Conservation (phyloP, 2,888 invertebrate species). For the Macrophya annulata region DNA sequence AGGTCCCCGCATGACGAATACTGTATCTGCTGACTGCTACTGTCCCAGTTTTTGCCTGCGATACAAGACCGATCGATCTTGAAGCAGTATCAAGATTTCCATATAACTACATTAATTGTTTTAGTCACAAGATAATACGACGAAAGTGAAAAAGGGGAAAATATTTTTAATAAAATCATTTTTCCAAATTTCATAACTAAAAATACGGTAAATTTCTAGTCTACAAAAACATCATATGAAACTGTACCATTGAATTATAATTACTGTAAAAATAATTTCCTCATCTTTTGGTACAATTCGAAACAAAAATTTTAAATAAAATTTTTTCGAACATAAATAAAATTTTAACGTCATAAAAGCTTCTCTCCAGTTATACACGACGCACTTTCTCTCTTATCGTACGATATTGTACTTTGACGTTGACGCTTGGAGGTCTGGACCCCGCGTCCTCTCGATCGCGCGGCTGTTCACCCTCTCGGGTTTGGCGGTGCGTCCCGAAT, state of each 20-base stretch:
- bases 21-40: background rate
- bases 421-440: slow-evolving; percentile 19
- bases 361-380: background rate
- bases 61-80: background rate
- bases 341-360: background rate
- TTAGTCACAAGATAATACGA: background rate
- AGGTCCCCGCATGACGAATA: slow-evolving; percentile 5
- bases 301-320: background rate
- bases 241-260: background rate
- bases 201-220: background rate
- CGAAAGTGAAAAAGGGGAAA: background rate
- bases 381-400: background rate
- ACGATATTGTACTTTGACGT: background rate
- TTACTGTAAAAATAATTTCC: background rate
- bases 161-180: background rate
- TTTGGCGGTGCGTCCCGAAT: slow-evolving; percentile 24
- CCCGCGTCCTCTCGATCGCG: slow-evolving; percentile 31
- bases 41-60: background rate
- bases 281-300: background rate
- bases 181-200: background rate
- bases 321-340: slow-evolving; percentile 5
- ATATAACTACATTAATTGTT: background rate
- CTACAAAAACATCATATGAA: background rate
- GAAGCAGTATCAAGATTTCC: background rate
- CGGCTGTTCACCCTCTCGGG: slow-evolving; percentile 36